A percentile compares a stretch with the other conserved stretches of the same genome.
Conservation (phyloP, 2,113 vertebrate species). For the Oryzias celebensis region DNA sequence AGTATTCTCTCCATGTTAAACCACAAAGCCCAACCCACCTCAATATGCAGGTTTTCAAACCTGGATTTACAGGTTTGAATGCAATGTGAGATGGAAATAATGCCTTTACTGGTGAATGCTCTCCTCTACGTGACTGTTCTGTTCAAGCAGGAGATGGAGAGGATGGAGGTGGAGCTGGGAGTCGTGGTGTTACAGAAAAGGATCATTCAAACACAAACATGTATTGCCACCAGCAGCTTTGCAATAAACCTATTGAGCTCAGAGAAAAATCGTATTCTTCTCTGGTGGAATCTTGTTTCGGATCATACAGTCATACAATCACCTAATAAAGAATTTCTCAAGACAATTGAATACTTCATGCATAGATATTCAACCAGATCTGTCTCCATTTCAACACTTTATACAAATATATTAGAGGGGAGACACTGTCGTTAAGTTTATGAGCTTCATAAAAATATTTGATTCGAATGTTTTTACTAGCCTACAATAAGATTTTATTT, state of each 20-base stretch:
- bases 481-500: too few species aligned
- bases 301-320: too few species aligned
- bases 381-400: too few species aligned
- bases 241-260: not conserved
- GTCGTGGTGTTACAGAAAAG: not conserved
- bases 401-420: too few species aligned
- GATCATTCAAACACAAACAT: not conserved
- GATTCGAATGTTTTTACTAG: too few species aligned
- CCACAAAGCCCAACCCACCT: slow-evolving; percentile 4
- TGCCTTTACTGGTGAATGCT: slow-evolving; percentile 33
- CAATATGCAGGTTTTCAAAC: slow-evolving; percentile 23
- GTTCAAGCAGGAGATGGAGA: slow-evolving; percentile 13
- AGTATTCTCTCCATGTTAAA: not conserved
- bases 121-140: slow-evolving; percentile 20
- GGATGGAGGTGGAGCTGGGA: not conserved
- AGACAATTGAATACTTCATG: too few species aligned
- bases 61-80: slow-evolving; percentile 10
- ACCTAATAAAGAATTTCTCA: too few species aligned
- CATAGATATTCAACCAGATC: too few species aligned
- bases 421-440: too few species aligned
- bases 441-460: too few species aligned
- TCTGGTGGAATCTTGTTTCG: not conserved
- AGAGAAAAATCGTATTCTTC: not conserved
- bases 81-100: slow-evolving; percentile 16
- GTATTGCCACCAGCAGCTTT: not conserved